A percentile compares a stretch with the other conserved stretches of the same genome.
These are phyloP conservation scores for Hydrotaea diabolus DNA, from an alignment of 2,888 invertebrate species.

Conservation along the genomic window DNA sequence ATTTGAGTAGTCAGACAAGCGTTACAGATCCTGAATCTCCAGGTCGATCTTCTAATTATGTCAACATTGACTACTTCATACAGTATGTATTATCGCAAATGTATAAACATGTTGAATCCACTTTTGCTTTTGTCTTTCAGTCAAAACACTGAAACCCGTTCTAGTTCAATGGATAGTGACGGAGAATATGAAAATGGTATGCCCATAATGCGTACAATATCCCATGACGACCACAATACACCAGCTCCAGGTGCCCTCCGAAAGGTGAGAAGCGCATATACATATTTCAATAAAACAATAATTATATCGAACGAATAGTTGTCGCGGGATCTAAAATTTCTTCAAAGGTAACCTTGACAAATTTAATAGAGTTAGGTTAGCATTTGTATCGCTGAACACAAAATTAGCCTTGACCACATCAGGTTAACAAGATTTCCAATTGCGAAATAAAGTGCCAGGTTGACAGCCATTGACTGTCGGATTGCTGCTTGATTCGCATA, in stretches of 20 bases:
- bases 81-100: constrained; percentile 82
- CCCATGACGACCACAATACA: constrained; percentile 83
- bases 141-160: constrained; percentile 81
- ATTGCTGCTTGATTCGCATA: too few species aligned
- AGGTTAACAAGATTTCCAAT: too few species aligned
- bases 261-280: constrained; percentile 74
- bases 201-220: constrained; percentile 84
- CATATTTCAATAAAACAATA: too few species aligned
- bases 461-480: too few species aligned
- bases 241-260: constrained; percentile 81
- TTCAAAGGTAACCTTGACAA: too few species aligned
- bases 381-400: too few species aligned
- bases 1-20: constrained; percentile 80
- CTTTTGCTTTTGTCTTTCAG: constrained; percentile 69
- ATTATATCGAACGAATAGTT: too few species aligned
- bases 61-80: constrained; percentile 95
- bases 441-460: too few species aligned
- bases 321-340: too few species aligned
- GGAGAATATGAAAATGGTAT: constrained; percentile 81
- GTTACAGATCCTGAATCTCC: constrained; percentile 88
- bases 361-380: too few species aligned
- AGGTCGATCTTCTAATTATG: constrained; percentile 91
- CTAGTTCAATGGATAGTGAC: constrained; percentile 82
- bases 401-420: too few species aligned
- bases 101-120: background rate